Conservation (phyloP, 2,113 vertebrate species). For the Campylomormyrus tamandua region DNA sequence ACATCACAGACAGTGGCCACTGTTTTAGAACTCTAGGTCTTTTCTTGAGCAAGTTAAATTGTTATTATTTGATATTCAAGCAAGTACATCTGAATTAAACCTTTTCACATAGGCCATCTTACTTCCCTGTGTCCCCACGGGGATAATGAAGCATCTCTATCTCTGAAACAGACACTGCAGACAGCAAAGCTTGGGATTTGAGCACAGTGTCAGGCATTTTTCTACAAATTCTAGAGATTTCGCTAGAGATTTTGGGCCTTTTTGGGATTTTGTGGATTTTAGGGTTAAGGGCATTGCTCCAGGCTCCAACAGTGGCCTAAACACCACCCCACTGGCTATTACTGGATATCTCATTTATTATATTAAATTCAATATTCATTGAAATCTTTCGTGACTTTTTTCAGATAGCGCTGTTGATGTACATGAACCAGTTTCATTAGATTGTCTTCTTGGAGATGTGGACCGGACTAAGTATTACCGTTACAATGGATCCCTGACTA, state of each 20-base stretch:
- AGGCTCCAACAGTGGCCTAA: neutral
- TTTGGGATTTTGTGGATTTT: neutral
- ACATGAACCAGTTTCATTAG: conserved; percentile 38
- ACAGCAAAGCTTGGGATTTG: too few species aligned
- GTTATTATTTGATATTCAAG: neutral
- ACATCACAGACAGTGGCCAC: neutral
- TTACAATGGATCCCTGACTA: conserved; percentile 60
- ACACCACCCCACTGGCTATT: neutral
- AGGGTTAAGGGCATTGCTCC: neutral
- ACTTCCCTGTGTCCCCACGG: too few species aligned
- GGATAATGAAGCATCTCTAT: too few species aligned
- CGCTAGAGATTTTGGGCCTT: neutral
- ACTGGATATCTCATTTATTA: neutral
- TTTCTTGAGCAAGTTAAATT: neutral
- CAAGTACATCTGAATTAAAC: too few species aligned
- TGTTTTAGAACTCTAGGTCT: neutral
- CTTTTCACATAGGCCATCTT: too few species aligned
- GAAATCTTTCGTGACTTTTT: neutral
- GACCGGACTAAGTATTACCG: conserved; percentile 43
- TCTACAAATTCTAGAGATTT: neutral
- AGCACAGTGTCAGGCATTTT: too few species aligned
- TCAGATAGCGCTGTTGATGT: neutral
- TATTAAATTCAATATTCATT: neutral
- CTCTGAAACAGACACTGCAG: too few species aligned
- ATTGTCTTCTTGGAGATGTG: conserved; percentile 44